These are phyloP conservation scores for Drosophila lacertosa DNA, from an alignment of 1,140 invertebrate genomes.

Conservation along the genomic window DNA sequence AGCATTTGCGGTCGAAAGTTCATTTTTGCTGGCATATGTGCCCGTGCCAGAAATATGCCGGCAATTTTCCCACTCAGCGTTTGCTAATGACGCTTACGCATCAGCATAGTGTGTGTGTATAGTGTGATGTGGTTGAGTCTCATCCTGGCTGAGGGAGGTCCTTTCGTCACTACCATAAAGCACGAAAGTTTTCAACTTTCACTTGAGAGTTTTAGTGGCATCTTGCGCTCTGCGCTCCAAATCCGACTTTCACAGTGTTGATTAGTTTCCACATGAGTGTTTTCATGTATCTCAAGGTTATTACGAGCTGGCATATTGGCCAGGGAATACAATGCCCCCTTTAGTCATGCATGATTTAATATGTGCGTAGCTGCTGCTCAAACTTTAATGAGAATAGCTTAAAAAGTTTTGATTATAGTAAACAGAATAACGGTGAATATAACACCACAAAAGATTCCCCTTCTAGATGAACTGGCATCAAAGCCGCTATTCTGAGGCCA, in stretches of 20 bases:
- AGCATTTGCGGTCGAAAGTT: conserved; percentile 72
- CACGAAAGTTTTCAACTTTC: conserved; percentile 67
- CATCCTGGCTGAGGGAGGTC: conserved; percentile 1
- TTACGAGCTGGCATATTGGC: conserved; percentile 44
- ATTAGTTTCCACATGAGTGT: conserved; percentile 64
- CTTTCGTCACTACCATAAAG: conserved; percentile 42
- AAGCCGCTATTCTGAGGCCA: background rate
- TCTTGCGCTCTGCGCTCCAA: conserved; percentile 17
- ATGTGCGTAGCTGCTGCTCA: conserved; percentile 49
- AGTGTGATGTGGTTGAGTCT: conserved; percentile 31
- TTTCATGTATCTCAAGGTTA: conserved; percentile 17
- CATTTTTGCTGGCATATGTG: conserved; percentile 70
- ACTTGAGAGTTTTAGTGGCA: conserved; percentile 64
- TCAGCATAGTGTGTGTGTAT: too few species aligned
- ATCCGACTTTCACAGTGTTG: conserved; percentile 39
- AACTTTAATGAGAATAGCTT: conserved; percentile 70
- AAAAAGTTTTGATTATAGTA: conserved; percentile 55
- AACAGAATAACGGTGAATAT: conserved; percentile 16
- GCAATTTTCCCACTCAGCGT: conserved; percentile 57
- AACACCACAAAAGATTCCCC: conserved; percentile 43
- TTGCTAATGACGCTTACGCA: conserved; percentile 73
- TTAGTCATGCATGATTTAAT: conserved; percentile 69
- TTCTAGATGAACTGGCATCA: conserved; percentile 27
- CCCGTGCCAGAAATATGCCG: conserved; percentile 60
- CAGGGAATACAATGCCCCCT: conserved; percentile 60